Evolutionary conservation across 2,888 invertebrate genomes (phyloP).

Genomic region (Galerucella pusilla): DNA sequence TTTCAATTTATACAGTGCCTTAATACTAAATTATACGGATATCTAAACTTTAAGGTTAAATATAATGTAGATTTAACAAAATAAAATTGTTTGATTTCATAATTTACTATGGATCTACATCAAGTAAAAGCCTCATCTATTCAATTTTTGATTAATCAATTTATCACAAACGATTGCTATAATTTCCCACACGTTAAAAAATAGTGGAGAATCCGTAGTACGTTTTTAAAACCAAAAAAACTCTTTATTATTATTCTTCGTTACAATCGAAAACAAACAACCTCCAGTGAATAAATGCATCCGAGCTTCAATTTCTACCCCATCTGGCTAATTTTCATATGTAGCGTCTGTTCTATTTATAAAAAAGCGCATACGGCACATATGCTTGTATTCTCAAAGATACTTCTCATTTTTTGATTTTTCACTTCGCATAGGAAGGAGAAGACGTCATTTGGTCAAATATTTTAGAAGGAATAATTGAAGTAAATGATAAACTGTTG

Average conservation of each 20-base stretch:
- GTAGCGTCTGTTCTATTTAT: slow-evolving; percentile 48
- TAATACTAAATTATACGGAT: no score
- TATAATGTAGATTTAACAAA: no score
- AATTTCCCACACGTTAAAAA: neutral
- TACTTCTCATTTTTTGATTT: slow-evolving; percentile 18
- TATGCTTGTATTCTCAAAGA: slow-evolving; percentile 40
- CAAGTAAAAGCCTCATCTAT: no score
- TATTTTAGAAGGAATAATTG: neutral
- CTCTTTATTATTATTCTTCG: neutral
- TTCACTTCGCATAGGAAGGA: slow-evolving; percentile 4
- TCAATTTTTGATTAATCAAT: no score
- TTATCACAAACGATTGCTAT: neutral
- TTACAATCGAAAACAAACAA: neutral
- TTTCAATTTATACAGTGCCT: no score
- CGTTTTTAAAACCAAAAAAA: neutral
- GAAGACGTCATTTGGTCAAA: slow-evolving; percentile 16
- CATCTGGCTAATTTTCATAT: slow-evolving; percentile 42
- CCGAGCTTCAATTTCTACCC: slow-evolving; percentile 17
- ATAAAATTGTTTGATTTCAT: no score
- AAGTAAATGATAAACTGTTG: no score
- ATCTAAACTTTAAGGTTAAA: no score
- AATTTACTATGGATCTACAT: no score
- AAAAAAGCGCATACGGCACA: slow-evolving; percentile 49
- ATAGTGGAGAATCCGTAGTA: neutral
- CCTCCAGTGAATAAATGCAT: slow-evolving; percentile 13